Base-by-base conservation (phyloP, 92 coral and sea anemone genomes). In the Palythoa grandis region DNA sequence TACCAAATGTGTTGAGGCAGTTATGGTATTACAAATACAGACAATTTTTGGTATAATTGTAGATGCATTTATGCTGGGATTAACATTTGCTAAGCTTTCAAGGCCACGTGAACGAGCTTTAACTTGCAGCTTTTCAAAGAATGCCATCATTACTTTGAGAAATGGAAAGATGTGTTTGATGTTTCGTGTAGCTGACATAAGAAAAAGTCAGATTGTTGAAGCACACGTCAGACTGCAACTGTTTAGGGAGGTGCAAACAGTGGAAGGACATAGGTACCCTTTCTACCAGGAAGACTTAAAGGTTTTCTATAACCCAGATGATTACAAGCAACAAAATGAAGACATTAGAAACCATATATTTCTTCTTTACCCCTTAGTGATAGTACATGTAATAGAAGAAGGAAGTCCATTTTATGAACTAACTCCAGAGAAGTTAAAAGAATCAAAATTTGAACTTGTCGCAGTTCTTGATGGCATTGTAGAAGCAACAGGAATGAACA, bases 401-500 rank as follows among this genome's bases (percentile, higher is more conserved):
- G 84, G 88, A 8, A 95, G 96, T 56, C 98, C 98, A 74, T 94
- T 96, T 70, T 96, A 91, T 80, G 90, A 88, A 63, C 54, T 88
- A 48, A 88, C 93, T 11, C 93, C 96, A 15, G 95, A 92, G n/a
- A 88, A 58, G 43, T 78, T 96, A 23, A 78, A 88, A 19, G 87
- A 88, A 47, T 83, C 88, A 11, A 91, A 95, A 23, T 96, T 95
- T 85, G 99, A 96, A 79, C 72, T 96, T 57, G 97, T 96, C 6
- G 87, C 86, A 13, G 93, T 96, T 52, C 78, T 96, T 16, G 99
- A 96, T 85, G 99, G 96, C 2, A 92, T 96, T 23, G 94, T 96
- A 5, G 99, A 96, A 83, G 93, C 96, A 58, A 96, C 99, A 25
- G 99, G 99, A 13, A 86, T 96, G 91, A 96, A 96, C 69, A 94